Evolutionary conservation across 2,113 vertebrate genomes (phyloP).

Genomic region (Nerophis ophidion): DNA sequence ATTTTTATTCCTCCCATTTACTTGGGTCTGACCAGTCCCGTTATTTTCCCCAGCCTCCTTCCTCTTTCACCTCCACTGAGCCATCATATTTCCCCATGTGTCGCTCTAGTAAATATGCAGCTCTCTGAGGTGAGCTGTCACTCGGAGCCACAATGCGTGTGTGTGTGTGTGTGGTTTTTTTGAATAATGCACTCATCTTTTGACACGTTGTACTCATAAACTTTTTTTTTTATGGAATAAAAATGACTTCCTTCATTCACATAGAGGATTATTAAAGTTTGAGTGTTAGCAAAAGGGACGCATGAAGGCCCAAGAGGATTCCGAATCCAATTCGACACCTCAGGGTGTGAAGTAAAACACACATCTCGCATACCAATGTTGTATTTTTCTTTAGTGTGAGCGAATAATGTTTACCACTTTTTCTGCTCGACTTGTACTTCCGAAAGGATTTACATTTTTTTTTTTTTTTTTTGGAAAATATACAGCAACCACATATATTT

Average conservation of each 20-base stretch:
- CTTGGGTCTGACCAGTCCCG: background rate
- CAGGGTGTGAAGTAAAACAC: background rate
- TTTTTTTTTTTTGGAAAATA: too few relatives aligned
- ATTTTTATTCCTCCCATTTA: background rate
- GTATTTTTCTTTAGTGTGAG: background rate
- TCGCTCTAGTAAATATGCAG: slow-evolving; percentile 26
- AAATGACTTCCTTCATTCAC: slow-evolving; percentile 6
- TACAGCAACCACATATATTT: background rate
- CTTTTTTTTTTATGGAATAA: slow-evolving; percentile 2
- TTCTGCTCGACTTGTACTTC: too few relatives aligned
- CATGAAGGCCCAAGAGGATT: background rate
- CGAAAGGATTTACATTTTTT: too few relatives aligned
- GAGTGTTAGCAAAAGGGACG: background rate
- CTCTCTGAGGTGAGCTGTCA: slow-evolving; percentile 39
- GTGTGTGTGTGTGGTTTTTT: slow-evolving; percentile 10
- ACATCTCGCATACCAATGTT: background rate
- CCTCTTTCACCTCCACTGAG: slow-evolving; percentile 8
- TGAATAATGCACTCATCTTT: background rate
- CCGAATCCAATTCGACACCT: background rate
- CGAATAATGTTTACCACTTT: too few relatives aligned
- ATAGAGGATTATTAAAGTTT: background rate
- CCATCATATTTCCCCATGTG: slow-evolving; percentile 20
- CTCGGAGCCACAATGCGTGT: slow-evolving; percentile 21
- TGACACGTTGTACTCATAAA: background rate
- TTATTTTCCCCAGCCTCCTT: background rate